These are phyloP conservation scores for Acheta domesticus DNA, from an alignment of 2,888 invertebrate genomes.

Conservation along the genomic window DNA sequence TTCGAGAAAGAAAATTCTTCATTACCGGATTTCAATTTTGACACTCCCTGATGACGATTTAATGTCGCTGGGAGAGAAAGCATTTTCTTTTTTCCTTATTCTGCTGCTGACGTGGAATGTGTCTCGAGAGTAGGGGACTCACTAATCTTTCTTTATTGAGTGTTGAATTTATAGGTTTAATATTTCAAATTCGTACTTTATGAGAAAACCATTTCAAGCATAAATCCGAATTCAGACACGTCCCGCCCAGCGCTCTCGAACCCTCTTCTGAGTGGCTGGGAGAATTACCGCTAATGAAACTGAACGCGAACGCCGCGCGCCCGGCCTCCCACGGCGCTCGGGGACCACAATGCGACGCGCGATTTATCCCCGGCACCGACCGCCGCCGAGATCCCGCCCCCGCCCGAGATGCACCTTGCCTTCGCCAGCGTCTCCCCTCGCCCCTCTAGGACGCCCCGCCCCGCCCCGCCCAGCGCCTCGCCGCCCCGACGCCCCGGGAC, in stretches of 20 bases:
- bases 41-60: too few relatives aligned
- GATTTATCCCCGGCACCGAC: not conserved
- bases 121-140: not conserved
- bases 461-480: not conserved
- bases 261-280: not conserved
- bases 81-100: too few relatives aligned
- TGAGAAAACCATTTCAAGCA: not conserved
- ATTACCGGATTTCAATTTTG: too few relatives aligned
- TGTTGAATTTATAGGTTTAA: not conserved
- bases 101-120: too few relatives aligned
- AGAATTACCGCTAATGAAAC: not conserved
- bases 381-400: not conserved
- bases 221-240: not conserved
- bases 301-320: not conserved
- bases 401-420: not conserved
- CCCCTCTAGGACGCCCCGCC: not conserved
- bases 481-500: not conserved
- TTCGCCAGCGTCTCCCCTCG: not conserved
- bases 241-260: not conserved
- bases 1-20: too few relatives aligned
- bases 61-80: too few relatives aligned
- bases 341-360: not conserved
- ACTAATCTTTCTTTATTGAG: slow-evolving; percentile 2
- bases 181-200: not conserved
- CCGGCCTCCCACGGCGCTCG: not conserved